Percentiles rank a stretch among this genome's conserved stretches.
These are phyloP conservation scores for Lepidurus couesii DNA, from an alignment of 1,140 invertebrate species.

Conservation along the genomic window DNA sequence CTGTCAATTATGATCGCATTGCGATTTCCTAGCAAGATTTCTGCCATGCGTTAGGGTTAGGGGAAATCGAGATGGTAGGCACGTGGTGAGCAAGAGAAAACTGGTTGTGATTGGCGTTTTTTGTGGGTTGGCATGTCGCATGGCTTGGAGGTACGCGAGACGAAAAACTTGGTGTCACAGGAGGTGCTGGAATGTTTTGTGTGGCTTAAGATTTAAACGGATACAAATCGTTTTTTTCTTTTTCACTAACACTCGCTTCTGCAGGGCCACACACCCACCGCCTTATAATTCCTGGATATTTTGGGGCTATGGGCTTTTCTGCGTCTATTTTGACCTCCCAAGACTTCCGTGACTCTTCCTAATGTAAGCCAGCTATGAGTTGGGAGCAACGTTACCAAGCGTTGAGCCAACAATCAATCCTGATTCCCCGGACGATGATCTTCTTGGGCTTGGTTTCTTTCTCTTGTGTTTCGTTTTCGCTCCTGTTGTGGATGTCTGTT, in stretches of 20 bases:
- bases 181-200: background rate
- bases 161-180: background rate
- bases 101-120: background rate
- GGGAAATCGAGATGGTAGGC: too few relatives aligned
- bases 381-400: too few relatives aligned
- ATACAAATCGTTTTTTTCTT: background rate
- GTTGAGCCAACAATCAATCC: too few relatives aligned
- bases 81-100: too few relatives aligned
- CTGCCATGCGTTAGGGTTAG: too few relatives aligned
- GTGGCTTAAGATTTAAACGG: background rate
- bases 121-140: background rate
- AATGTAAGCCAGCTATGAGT: background rate
- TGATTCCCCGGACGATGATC: too few relatives aligned
- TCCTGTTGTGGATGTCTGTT: too few relatives aligned
- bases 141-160: background rate
- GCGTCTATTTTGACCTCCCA: background rate
- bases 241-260: conserved; percentile 12
- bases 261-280: conserved; percentile 20
- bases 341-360: background rate
- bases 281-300: conserved; percentile 13
- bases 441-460: too few relatives aligned
- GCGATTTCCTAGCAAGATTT: too few relatives aligned
- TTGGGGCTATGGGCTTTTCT: background rate
- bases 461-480: too few relatives aligned
- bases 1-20: background rate